These are phyloP conservation scores for Crypturellus tataupa DNA, from an alignment of 2,797 vertebrate genomes.

Conservation along the genomic window DNA sequence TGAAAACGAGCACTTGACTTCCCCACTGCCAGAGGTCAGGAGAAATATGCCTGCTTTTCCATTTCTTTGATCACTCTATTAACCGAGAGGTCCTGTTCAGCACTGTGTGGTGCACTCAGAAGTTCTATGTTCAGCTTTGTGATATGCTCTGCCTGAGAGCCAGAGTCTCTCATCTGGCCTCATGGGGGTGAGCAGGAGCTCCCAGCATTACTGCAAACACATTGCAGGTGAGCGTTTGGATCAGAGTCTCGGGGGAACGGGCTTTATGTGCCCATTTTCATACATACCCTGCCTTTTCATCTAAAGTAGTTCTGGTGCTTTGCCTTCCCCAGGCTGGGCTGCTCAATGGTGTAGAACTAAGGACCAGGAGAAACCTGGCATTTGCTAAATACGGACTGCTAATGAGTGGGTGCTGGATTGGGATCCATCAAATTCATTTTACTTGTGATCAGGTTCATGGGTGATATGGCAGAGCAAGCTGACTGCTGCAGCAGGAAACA, in stretches of 20 bases:
- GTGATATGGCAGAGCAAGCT: not conserved
- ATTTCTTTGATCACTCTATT: not conserved
- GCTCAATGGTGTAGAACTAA: fast-evolving
- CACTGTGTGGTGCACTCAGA: not conserved
- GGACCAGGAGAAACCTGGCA: not conserved
- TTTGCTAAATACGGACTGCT: not conserved
- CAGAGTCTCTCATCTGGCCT: not conserved
- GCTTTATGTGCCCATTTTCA: not conserved
- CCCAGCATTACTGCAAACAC: not conserved
- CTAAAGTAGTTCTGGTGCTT: not conserved
- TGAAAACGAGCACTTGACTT: not conserved
- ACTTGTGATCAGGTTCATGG: not conserved
- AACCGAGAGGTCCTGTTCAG: not conserved
- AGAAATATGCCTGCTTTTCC: not conserved
- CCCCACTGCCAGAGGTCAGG: not conserved
- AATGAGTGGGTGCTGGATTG: not conserved
- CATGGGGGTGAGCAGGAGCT: not conserved
- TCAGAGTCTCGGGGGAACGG: not conserved
- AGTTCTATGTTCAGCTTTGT: not conserved
- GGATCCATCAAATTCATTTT: not conserved
- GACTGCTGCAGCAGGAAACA: slow-evolving; percentile 11
- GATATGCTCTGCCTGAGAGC: not conserved
- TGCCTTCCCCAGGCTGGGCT: not conserved
- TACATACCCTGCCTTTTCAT: not conserved
- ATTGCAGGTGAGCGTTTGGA: not conserved